phyloP scores from a whole-genome alignment of 2,888 invertebrate species.

The Pimpla rufipes region DNA sequence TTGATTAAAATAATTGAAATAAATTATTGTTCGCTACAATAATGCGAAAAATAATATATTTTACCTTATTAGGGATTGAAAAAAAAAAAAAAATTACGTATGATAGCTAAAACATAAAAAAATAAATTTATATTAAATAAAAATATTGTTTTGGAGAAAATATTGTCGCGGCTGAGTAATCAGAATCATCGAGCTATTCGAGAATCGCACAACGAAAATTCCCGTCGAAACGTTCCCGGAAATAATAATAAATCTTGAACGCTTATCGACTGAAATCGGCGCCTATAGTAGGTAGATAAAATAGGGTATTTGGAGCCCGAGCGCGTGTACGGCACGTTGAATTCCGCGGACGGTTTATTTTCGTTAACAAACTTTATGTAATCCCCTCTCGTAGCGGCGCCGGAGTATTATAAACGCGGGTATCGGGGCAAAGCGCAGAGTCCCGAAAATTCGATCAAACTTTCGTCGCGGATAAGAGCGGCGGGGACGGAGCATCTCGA shows the following conservation, averaged over 20 bases:
- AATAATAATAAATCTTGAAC: neutral
- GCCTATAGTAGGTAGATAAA: neutral
- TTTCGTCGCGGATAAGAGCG: constrained; percentile 16
- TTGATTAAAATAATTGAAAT: no score
- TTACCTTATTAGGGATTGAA: no score
- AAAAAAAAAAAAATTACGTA: neutral
- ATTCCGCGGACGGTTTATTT: constrained; percentile 61
- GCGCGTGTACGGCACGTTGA: constrained; percentile 15
- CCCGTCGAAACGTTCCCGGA: neutral
- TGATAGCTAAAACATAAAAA: neutral
- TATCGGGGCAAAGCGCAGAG: constrained; percentile 13
- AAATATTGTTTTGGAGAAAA: no score
- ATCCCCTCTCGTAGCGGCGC: constrained; percentile 27
- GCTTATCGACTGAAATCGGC: neutral
- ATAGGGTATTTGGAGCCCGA: constrained; percentile 12
- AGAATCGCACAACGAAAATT: neutral
- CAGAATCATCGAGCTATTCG: neutral
- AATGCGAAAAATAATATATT: no score
- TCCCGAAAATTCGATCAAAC: constrained; percentile 56
- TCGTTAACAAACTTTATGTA: constrained; percentile 65
- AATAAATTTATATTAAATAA: no score
- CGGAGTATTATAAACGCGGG: constrained; percentile 24
- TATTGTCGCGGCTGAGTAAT: no score
- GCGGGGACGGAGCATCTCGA: neutral
- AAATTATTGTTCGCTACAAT: no score